Evolutionary conservation across 2,888 invertebrate species (phyloP).

Genomic region (Miltochrista miniata): DNA sequence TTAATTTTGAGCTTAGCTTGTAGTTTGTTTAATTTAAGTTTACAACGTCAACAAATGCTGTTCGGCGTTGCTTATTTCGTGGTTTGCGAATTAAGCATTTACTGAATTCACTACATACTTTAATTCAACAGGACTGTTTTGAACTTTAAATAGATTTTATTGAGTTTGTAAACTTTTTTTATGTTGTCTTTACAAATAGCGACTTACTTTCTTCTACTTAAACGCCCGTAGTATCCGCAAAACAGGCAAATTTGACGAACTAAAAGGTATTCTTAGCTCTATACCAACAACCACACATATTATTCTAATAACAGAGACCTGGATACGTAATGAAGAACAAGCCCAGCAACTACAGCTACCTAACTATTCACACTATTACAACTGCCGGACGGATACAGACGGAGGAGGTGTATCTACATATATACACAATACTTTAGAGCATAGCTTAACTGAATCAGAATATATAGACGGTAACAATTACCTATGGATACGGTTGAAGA

Average conservation of each 20-base stretch:
- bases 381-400: constrained; percentile 19
- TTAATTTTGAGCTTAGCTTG: constrained; percentile 1
- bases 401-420: constrained; percentile 40
- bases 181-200: no score
- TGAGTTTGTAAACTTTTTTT: no score
- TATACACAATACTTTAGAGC: constrained; percentile 29
- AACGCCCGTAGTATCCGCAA: neutral
- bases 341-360: neutral
- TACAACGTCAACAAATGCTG: neutral
- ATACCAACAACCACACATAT: neutral
- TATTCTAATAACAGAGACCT: constrained; percentile 3
- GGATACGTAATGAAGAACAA: constrained; percentile 4
- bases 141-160: no score
- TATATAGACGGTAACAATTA: constrained; percentile 30
- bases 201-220: neutral
- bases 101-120: no score
- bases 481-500: constrained; percentile 26
- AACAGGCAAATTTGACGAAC: constrained; percentile 11
- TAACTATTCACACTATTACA: constrained; percentile 20
- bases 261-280: neutral
- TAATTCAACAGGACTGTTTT: no score
- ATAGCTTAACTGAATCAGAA: constrained; percentile 18
- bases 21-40: constrained; percentile 8
- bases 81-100: neutral
- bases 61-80: neutral